phyloP scores from a whole-genome alignment of 2,888 invertebrate genomes.

The Microctonus hyperodae region DNA sequence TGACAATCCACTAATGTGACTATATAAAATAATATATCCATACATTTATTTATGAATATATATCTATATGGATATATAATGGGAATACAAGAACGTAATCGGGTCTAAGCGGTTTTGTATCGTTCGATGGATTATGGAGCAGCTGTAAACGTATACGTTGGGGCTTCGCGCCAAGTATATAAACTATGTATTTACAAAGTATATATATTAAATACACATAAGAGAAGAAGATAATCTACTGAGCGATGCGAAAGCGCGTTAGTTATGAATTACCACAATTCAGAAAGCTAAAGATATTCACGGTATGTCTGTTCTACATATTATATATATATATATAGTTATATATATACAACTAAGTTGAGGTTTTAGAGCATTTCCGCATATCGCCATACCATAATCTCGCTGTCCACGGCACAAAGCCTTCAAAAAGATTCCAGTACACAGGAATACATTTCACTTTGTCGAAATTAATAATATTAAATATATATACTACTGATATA shows the following conservation, averaged over 20 bases:
- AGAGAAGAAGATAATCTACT: constrained; percentile 20
- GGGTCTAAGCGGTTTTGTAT: constrained; percentile 33
- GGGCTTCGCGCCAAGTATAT: constrained; percentile 15
- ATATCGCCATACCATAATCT: constrained; percentile 25
- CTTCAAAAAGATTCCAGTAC: too few species aligned
- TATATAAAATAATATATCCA: not conserved
- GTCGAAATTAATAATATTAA: too few species aligned
- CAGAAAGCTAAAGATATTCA: constrained; percentile 23
- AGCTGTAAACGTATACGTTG: constrained; percentile 19
- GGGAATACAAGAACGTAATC: constrained; percentile 32
- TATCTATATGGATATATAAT: constrained; percentile 7
- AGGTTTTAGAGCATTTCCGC: not conserved
- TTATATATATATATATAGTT: constrained; percentile 20
- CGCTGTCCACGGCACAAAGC: not conserved
- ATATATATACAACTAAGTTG: not conserved
- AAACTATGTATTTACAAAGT: constrained; percentile 9
- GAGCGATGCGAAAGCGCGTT: constrained; percentile 16
- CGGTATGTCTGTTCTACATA: too few species aligned
- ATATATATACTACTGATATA: too few species aligned
- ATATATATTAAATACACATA: constrained; percentile 11
- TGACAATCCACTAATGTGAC: not conserved
- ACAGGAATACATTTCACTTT: too few species aligned
- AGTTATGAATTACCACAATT: constrained; percentile 28
- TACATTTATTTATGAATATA: constrained; percentile 1
- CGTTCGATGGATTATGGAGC: constrained; percentile 32